Evolutionary conservation across 2,113 vertebrate genomes (phyloP).

Genomic region (Cinclus cinclus): DNA sequence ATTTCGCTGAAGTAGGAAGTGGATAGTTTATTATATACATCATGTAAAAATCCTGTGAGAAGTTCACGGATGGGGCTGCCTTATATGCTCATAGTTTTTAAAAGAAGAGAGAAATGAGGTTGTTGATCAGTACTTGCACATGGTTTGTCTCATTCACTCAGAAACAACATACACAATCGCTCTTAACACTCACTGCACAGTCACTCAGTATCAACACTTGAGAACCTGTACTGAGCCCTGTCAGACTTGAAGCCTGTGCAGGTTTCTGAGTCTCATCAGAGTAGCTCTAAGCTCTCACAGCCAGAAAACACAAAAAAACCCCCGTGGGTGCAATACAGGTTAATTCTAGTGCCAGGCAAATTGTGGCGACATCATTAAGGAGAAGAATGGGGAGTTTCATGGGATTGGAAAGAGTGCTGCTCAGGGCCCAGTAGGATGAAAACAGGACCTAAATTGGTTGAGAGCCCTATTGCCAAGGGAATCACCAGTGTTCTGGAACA

Average conservation of each 20-base stretch:
- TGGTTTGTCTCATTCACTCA: neutral
- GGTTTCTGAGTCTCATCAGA: neutral
- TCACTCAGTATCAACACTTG: neutral
- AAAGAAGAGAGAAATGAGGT: neutral
- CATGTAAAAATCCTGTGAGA: neutral
- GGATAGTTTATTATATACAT: neutral
- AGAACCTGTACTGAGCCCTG: neutral
- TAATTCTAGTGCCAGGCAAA: neutral
- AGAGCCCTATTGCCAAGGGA: neutral
- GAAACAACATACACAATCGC: neutral
- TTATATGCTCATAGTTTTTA: neutral
- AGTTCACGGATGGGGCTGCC: neutral
- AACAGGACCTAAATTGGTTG: neutral
- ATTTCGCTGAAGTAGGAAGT: neutral
- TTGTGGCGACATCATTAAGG: rapidly evolving
- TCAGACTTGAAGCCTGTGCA: neutral
- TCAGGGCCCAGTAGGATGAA: neutral
- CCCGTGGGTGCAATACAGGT: neutral
- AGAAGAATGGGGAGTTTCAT: neutral
- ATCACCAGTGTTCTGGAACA: neutral
- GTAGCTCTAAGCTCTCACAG: neutral
- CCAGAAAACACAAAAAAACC: neutral
- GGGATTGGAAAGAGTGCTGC: neutral
- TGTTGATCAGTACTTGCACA: neutral
- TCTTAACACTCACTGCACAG: neutral